Conservation (phyloP, 1,140 invertebrate genomes). For the Mamestra configurata region DNA sequence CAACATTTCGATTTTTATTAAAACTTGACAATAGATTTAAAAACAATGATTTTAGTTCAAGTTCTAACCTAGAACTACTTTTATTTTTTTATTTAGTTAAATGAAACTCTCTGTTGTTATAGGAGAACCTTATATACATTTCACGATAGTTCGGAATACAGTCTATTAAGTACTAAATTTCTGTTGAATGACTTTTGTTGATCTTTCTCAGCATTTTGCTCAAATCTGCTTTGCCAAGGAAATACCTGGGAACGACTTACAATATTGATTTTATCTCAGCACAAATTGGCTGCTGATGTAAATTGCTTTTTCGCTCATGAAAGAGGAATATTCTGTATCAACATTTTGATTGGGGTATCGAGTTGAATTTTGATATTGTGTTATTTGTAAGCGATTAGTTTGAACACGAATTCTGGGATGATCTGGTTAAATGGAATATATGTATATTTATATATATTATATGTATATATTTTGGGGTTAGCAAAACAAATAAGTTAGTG, state of each 20-base stretch:
- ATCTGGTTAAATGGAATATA: not conserved
- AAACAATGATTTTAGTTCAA: too few species aligned
- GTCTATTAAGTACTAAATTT: not conserved
- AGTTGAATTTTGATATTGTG: not conserved
- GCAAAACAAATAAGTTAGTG: not conserved
- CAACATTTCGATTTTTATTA: not conserved
- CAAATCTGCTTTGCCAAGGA: too few species aligned
- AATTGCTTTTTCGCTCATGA: not conserved
- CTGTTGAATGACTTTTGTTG: not conserved
- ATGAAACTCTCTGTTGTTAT: too few species aligned
- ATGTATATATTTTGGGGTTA: not conserved
- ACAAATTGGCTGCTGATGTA: not conserved
- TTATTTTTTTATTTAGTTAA: too few species aligned
- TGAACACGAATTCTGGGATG: not conserved
- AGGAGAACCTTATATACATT: too few species aligned
- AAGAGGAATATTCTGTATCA: not conserved
- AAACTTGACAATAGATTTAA: not conserved
- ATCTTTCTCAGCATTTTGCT: not conserved
- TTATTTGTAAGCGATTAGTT: slow-evolving; percentile 6
- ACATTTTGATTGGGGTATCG: not conserved
- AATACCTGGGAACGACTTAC: slow-evolving; percentile 8
- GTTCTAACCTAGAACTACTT: too few species aligned
- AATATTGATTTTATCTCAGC: slow-evolving; percentile 4
- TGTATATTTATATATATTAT: not conserved
- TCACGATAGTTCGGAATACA: not conserved